Conservation (phyloP, 2,113 vertebrate species). For the Lagopus muta region DNA sequence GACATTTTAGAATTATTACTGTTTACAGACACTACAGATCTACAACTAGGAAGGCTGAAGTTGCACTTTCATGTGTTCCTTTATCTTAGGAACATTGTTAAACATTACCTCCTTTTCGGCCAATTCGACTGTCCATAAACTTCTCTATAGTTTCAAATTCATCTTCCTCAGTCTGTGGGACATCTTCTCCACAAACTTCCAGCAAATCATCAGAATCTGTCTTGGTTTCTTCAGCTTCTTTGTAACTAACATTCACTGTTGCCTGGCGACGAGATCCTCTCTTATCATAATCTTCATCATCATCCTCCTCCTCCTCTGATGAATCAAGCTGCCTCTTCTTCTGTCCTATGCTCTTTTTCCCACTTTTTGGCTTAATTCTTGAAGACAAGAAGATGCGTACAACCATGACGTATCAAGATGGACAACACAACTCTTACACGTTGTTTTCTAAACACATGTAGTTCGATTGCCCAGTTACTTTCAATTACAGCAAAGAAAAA, state of each 20-base stretch:
- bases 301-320: conserved; percentile 78
- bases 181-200: conserved; percentile 95
- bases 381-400: neutral
- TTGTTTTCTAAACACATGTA: neutral
- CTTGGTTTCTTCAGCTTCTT: conserved; percentile 96
- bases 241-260: conserved; percentile 97
- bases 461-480: neutral
- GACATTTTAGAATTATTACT: neutral
- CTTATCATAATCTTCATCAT: conserved; percentile 87
- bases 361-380: conserved; percentile 90
- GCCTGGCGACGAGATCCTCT: conserved; percentile 93
- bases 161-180: conserved; percentile 94
- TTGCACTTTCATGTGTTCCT: neutral
- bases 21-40: neutral
- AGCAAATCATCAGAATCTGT: conserved; percentile 97
- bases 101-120: conserved; percentile 90
- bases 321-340: conserved; percentile 87
- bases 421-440: neutral
- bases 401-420: neutral
- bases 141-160: conserved; percentile 98
- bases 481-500: neutral
- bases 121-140: conserved; percentile 93
- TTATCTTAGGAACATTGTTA: neutral
- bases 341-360: conserved; percentile 86
- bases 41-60: neutral